Conservation (phyloP, 2,888 invertebrate genomes). For the Leucoma salicis region DNA sequence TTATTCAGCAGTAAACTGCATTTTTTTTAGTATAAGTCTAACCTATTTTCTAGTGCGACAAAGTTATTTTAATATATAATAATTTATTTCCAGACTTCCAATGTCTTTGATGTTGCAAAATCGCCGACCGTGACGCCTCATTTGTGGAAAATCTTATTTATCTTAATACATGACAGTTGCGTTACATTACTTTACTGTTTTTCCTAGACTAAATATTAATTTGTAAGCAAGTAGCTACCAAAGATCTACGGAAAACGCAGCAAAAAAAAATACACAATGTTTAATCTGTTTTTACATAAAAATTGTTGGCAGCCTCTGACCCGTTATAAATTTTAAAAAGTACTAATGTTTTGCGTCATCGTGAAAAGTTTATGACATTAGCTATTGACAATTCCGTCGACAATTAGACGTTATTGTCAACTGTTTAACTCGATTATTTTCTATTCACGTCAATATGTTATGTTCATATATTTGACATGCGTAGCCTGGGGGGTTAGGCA, state of each 20-base stretch:
- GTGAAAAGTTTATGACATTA: slow-evolving; percentile 34
- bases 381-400: slow-evolving; percentile 34
- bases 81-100: slow-evolving; percentile 37
- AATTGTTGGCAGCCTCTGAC: slow-evolving; percentile 57
- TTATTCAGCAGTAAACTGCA: neutral
- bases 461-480: too few species aligned
- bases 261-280: slow-evolving; percentile 20
- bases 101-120: slow-evolving; percentile 34
- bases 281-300: slow-evolving; percentile 58
- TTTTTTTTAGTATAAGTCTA: slow-evolving; percentile 8
- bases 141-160: slow-evolving; percentile 31
- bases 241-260: slow-evolving; percentile 9
- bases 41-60: slow-evolving; percentile 23
- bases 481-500: too few species aligned
- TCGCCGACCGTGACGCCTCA: slow-evolving; percentile 27
- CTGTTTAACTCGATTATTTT: slow-evolving; percentile 29
- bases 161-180: slow-evolving; percentile 26
- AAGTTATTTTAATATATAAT: slow-evolving; percentile 36
- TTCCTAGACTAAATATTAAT: slow-evolving; percentile 25
- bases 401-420: slow-evolving; percentile 30
- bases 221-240: slow-evolving; percentile 9
- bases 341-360: slow-evolving; percentile 25
- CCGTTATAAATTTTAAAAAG: slow-evolving; percentile 21
- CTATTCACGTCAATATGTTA: too few species aligned
- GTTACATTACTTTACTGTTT: slow-evolving; percentile 19